Conservation (phyloP, 2,113 vertebrate genomes). For the Dicerorhinus sumatrensis region DNA sequence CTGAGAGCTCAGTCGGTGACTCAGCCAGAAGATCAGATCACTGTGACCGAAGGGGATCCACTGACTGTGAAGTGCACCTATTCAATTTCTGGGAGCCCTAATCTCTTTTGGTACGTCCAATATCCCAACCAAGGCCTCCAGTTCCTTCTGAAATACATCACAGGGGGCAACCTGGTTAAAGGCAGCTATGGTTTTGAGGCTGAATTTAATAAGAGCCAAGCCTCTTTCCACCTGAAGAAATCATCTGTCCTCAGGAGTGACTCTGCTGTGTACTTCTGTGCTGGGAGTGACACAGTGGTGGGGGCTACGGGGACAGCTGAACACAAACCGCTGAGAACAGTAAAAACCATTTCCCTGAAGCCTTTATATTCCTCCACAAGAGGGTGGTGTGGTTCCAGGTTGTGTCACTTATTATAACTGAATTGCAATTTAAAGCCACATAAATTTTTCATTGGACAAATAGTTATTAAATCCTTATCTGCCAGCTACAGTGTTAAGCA, state of each 20-base stretch:
- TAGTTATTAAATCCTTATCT: neutral
- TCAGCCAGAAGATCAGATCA: neutral
- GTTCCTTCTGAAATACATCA: slow-evolving; percentile 44
- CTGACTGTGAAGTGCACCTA: slow-evolving; percentile 50
- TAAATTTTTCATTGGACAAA: neutral
- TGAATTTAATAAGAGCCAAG: slow-evolving; percentile 38
- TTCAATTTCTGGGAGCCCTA: neutral
- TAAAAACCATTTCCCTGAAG: neutral
- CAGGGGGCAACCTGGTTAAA: neutral
- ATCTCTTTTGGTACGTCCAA: slow-evolving; percentile 57
- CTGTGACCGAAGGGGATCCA: neutral
- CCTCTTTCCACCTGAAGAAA: slow-evolving; percentile 62
- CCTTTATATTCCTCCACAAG: neutral
- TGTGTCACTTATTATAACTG: neutral
- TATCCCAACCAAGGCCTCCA: neutral
- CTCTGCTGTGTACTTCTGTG: slow-evolving; percentile 65
- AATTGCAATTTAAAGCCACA: neutral
- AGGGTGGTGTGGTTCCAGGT: neutral
- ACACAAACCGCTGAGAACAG: neutral
- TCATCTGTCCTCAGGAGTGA: neutral
- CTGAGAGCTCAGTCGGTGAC: neutral
- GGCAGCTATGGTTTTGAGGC: neutral
- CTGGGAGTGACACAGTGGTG: slow-evolving; percentile 40
- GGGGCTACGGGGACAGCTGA: neutral
- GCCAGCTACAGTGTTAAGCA: neutral